phyloP scores from a whole-genome alignment of 1,140 invertebrate genomes.

The Drosophila guanche region DNA sequence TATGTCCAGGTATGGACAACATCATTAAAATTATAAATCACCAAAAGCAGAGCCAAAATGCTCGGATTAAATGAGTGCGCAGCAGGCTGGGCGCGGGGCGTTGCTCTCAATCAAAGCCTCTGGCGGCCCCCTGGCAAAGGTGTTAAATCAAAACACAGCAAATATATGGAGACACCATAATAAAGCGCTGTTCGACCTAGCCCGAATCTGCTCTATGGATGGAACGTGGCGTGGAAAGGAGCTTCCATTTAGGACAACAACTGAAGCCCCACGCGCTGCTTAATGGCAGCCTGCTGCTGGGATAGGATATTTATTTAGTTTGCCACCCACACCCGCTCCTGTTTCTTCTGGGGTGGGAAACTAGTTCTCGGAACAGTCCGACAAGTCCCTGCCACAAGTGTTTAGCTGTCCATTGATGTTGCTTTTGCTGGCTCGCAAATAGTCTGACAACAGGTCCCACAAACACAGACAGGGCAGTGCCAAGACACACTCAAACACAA shows the following conservation, averaged over 20 bases:
- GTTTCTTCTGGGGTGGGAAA: too few species aligned
- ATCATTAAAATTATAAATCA: slow-evolving; percentile 72
- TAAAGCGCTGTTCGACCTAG: slow-evolving; percentile 49
- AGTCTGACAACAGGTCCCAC: slow-evolving; percentile 15
- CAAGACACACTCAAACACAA: slow-evolving; percentile 37
- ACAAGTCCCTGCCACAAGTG: slow-evolving; percentile 2
- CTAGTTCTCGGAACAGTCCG: too few species aligned
- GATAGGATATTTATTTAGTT: slow-evolving; percentile 20
- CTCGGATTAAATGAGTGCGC: slow-evolving; percentile 14
- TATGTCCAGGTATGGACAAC: slow-evolving; percentile 30
- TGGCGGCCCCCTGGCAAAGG: slow-evolving; percentile 23
- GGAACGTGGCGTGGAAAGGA: slow-evolving; percentile 13
- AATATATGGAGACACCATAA: slow-evolving; percentile 63
- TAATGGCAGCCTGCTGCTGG: not conserved
- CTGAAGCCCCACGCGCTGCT: not conserved
- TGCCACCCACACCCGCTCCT: not conserved
- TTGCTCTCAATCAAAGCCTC: slow-evolving; percentile 29
- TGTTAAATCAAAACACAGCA: slow-evolving; percentile 71
- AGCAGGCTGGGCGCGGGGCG: not conserved
- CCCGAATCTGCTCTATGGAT: slow-evolving; percentile 1
- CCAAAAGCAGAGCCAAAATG: slow-evolving; percentile 25
- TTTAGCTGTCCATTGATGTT: slow-evolving; percentile 38
- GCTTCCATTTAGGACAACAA: slow-evolving; percentile 6
- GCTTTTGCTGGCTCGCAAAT: slow-evolving; percentile 9
- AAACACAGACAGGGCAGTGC: slow-evolving; percentile 13